Conservation (phyloP, 2,888 invertebrate genomes). For the Tachina lurida region DNA sequence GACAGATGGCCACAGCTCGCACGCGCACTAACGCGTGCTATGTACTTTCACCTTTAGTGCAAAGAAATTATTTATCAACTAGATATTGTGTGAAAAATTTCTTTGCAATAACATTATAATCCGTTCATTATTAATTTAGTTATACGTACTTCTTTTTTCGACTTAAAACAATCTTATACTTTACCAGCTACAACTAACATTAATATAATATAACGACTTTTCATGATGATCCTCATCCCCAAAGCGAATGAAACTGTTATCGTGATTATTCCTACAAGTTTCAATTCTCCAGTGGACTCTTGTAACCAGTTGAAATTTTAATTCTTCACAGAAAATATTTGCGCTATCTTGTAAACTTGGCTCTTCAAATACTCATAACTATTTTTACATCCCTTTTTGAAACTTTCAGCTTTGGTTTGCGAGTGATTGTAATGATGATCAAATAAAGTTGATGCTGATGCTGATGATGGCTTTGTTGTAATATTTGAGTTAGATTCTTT, state of each 20-base stretch:
- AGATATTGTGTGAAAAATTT: neutral
- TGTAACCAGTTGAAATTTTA: slow-evolving; percentile 73
- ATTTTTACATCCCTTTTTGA: slow-evolving; percentile 91
- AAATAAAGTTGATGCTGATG: neutral
- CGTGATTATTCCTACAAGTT: neutral
- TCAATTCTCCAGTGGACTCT: neutral
- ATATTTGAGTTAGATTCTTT: slow-evolving; percentile 47
- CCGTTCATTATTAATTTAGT: slow-evolving; percentile 19
- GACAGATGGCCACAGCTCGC: no score
- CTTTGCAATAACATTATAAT: slow-evolving; percentile 15
- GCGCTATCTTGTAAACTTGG: slow-evolving; percentile 81
- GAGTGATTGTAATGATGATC: slow-evolving; percentile 36
- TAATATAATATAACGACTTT: slow-evolving; percentile 20
- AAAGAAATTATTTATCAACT: neutral
- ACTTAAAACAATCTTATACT: slow-evolving; percentile 36
- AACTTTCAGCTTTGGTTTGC: slow-evolving; percentile 82
- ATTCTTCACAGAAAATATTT: slow-evolving; percentile 82
- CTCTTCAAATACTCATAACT: slow-evolving; percentile 91
- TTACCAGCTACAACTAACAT: slow-evolving; percentile 36
- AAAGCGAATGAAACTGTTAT: neutral
- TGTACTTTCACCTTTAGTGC: no score
- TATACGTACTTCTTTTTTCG: slow-evolving; percentile 4
- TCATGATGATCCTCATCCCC: neutral
- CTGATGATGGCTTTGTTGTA: slow-evolving; percentile 39
- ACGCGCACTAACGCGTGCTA: no score